These are phyloP conservation scores for Pyxicephalus adspersus DNA, from an alignment of 2,113 vertebrate species.

Conservation along the genomic window DNA sequence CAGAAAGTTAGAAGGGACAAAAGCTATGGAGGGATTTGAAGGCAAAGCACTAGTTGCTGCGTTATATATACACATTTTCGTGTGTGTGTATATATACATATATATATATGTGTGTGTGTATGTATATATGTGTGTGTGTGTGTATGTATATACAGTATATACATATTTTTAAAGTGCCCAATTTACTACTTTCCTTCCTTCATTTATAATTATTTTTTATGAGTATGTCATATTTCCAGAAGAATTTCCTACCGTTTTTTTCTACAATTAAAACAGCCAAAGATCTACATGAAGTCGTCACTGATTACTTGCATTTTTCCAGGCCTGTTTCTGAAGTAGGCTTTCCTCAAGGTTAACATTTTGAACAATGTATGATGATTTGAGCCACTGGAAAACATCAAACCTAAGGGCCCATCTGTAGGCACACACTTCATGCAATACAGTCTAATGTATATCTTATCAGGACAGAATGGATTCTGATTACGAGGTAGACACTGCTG, in stretches of 20 bases:
- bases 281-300: not conserved
- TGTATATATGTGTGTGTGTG: too few species aligned
- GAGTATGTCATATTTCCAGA: not conserved
- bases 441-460: constrained; percentile 26
- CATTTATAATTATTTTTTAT: not conserved
- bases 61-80: too few species aligned
- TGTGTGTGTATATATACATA: too few species aligned
- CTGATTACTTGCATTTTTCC: not conserved
- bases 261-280: not conserved
- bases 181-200: not conserved
- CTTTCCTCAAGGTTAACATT: constrained; percentile 2
- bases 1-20: too few species aligned
- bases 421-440: constrained; percentile 32
- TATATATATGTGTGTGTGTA: too few species aligned
- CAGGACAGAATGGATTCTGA: constrained; percentile 25
- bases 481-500: constrained; percentile 15
- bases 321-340: not conserved
- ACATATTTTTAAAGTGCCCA: too few species aligned
- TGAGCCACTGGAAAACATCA: constrained; percentile 26
- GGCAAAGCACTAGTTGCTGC: too few species aligned
- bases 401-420: constrained; percentile 23
- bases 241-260: too few species aligned
- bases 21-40: too few species aligned
- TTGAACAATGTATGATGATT: constrained; percentile 11
- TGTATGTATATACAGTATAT: too few species aligned